phyloP scores from a whole-genome alignment of 2,113 vertebrate genomes.

The Willisornis vidua region DNA sequence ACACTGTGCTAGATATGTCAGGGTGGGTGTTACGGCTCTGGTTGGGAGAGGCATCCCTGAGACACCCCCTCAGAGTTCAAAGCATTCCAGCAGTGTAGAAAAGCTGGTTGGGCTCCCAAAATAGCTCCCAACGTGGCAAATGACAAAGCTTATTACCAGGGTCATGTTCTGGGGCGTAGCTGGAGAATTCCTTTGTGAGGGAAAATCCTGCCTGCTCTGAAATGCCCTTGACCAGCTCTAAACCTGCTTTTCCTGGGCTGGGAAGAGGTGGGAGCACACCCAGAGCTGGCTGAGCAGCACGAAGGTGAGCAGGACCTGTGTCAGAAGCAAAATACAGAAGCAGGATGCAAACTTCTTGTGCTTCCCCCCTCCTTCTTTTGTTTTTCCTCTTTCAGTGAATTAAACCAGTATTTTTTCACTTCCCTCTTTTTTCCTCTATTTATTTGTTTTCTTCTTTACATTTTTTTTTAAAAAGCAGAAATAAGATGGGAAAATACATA shows the following conservation, averaged over 20 bases:
- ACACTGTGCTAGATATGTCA: background rate
- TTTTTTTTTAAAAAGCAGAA: background rate
- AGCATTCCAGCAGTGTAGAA: background rate
- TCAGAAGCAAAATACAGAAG: rapidly evolving
- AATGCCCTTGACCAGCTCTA: background rate
- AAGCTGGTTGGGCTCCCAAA: background rate
- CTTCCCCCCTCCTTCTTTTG: background rate
- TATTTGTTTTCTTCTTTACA: background rate
- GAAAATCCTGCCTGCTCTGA: background rate
- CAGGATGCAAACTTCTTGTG: background rate
- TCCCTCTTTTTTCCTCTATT: background rate
- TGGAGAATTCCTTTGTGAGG: background rate
- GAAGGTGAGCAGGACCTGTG: background rate
- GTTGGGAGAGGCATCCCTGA: background rate
- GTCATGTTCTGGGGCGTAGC: background rate
- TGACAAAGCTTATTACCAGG: conserved; percentile 31
- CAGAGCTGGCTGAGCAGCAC: background rate
- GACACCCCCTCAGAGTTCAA: background rate
- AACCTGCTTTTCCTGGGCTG: background rate
- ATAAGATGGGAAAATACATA: background rate
- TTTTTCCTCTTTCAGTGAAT: background rate
- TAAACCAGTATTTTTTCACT: background rate
- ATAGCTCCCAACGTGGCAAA: rapidly evolving
- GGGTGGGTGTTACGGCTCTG: background rate
- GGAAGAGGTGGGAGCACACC: background rate